Percentiles rank a stretch among this genome's conserved stretches.
Conservation (phyloP, 2,888 invertebrate species). For the Rosalia funebris region DNA sequence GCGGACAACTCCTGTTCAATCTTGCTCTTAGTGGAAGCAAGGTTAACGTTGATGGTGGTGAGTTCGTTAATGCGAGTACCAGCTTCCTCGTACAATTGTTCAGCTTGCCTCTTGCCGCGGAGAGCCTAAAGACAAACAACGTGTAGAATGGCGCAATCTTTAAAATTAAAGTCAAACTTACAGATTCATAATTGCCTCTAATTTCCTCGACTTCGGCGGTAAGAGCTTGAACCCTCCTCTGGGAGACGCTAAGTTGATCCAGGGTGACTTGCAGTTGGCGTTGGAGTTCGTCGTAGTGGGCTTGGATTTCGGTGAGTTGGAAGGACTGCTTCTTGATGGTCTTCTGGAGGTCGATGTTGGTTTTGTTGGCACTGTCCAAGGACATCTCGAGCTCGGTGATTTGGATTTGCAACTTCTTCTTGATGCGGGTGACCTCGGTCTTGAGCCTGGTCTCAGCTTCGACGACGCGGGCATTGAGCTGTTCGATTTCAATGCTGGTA, state of each 20-base stretch:
- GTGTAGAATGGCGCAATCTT: neutral
- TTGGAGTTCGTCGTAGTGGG: conserved; percentile 96
- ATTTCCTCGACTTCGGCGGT: conserved; percentile 96
- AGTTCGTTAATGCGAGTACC: conserved; percentile 92
- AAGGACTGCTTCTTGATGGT: conserved; percentile 97
- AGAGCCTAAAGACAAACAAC: conserved; percentile 87
- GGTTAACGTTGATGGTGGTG: conserved; percentile 93
- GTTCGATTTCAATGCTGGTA: conserved; percentile 97
- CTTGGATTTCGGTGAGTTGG: conserved; percentile 89
- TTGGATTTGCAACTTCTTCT: conserved; percentile 98
- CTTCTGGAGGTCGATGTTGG: conserved; percentile 96
- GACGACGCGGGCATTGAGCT: conserved; percentile 92
- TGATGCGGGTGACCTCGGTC: conserved; percentile 95
- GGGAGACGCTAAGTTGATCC: conserved; percentile 91
- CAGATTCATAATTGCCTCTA: conserved; percentile 87
- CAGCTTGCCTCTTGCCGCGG: conserved; percentile 90
- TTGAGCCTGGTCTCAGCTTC: conserved; percentile 96
- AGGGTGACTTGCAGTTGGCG: conserved; percentile 95
- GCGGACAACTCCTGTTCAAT: conserved; percentile 93
- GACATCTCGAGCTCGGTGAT: conserved; percentile 97
- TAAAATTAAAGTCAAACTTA: conserved; percentile 59
- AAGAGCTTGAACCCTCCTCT: conserved; percentile 89
- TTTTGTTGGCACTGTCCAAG: conserved; percentile 97
- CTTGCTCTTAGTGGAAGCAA: conserved; percentile 93
- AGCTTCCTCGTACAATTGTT: conserved; percentile 91